These are phyloP conservation scores for Mycalesis mineus DNA, from an alignment of 2,888 invertebrate genomes.

Conservation along the genomic window DNA sequence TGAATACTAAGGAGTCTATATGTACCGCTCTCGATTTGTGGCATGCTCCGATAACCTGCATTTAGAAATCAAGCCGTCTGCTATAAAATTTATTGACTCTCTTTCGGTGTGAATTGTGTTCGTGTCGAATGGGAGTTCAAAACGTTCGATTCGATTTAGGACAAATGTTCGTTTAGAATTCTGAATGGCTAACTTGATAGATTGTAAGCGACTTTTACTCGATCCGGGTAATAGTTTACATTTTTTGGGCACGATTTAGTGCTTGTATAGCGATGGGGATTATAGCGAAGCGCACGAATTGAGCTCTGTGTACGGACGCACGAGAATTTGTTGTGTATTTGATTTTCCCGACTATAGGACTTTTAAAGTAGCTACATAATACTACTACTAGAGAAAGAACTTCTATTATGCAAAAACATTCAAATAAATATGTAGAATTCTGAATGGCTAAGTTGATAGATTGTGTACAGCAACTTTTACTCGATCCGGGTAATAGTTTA, in stretches of 20 bases:
- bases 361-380: too few species aligned
- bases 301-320: background rate
- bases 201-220: constrained; percentile 24
- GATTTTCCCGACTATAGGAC: background rate
- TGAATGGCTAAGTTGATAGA: constrained; percentile 35
- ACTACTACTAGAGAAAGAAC: too few species aligned
- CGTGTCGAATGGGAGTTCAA: constrained; percentile 50
- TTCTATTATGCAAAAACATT: too few species aligned
- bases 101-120: constrained; percentile 58
- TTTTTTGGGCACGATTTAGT: constrained; percentile 18
- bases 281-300: background rate
- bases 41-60: constrained; percentile 76
- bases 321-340: background rate
- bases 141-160: constrained; percentile 43
- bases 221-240: constrained; percentile 24
- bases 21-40: constrained; percentile 72
- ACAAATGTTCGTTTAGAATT: constrained; percentile 50
- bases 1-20: constrained; percentile 72
- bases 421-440: constrained; percentile 50
- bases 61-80: constrained; percentile 73
- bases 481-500: constrained; percentile 24
- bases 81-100: constrained; percentile 71
- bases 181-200: constrained; percentile 36
- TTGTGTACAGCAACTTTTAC: constrained; percentile 24
- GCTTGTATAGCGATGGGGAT: constrained; percentile 8